Percentiles rank a stretch among this genome's conserved stretches.
phyloP scores from a whole-genome alignment of 2,113 vertebrate genomes.

The Rostratula benghalensis region DNA sequence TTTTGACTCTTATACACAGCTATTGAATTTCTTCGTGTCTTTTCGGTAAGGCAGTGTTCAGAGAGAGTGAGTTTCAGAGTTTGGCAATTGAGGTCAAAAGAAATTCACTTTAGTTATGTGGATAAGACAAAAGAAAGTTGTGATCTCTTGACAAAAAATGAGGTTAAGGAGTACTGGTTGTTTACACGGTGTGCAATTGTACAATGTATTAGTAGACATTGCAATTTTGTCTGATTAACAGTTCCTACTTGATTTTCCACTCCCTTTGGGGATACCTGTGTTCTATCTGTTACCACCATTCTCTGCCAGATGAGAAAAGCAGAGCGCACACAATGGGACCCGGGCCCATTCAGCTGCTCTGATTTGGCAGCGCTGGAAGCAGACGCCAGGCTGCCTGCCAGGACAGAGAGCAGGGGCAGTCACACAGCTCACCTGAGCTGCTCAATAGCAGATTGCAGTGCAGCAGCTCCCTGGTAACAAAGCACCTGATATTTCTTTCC shows the following conservation, averaged over 20 bases:
- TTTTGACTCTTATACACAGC: accelerated
- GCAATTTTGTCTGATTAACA: background rate
- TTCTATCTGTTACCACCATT: background rate
- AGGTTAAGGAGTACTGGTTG: background rate
- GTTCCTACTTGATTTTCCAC: background rate
- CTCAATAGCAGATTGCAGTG: background rate
- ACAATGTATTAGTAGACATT: background rate
- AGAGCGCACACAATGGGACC: background rate
- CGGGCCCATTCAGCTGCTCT: background rate
- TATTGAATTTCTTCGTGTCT: background rate
- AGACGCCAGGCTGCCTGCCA: background rate
- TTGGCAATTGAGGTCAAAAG: background rate
- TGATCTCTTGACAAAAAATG: background rate
- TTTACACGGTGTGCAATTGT: background rate
- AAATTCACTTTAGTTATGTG: background rate
- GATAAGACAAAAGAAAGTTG: background rate
- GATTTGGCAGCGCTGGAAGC: background rate
- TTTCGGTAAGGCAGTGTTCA: background rate
- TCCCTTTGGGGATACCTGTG: background rate
- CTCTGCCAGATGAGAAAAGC: background rate
- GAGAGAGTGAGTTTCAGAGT: background rate
- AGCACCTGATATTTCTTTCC: background rate
- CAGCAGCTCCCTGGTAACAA: background rate
- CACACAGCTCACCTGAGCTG: background rate
- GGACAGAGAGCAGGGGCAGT: background rate